Base-by-base conservation (phyloP, 2,797 vertebrate genomes). In the Crypturellus tataupa region DNA sequence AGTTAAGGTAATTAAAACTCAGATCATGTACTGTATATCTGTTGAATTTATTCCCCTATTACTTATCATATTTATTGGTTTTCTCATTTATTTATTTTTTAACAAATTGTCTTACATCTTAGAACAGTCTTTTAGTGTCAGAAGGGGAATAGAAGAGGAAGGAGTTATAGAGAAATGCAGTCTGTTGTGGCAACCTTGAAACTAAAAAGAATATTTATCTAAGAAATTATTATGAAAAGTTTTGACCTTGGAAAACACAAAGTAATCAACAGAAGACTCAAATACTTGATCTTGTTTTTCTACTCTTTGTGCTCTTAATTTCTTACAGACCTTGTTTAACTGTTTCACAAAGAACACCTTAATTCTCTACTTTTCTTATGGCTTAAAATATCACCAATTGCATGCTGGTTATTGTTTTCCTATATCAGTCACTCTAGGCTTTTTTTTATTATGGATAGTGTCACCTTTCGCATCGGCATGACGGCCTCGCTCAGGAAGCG, bases 321-420 rank as follows among this genome's bases (percentile, higher is more conserved):
- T 10, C 24, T 64, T 49, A 6, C 47, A 62, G 37, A 16, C 24
- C 18, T 49, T 33, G 1, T 40, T 77, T 6, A 11, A 5, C 9
- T 70, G 5, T 63, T 67, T 8, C 3, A 6, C 12, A 49, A 70
- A 10, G 0, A 59, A 59, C 10, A 49, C 6, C 7, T 76, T 60
- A 64, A 47, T 64, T 76, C 9, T 83, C 15, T 68, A 16, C 9
- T 68, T 78, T 59, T 85, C 10, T 53, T 55, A 17, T 79, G 29
- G 51, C 37, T 65, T 1, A 39, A 35, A 5, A 25, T 49, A 76
- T 70, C 78, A 42, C n/a, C 4, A 47, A 53, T 1, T 42, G 46
- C 11, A 56, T 6, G 4, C 0, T 10, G 3, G 12, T 81, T 78
- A 49, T 5, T 9, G 7, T 1, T 86, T 53, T 49, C 44, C 5